Conservation (phyloP, 2,113 vertebrate genomes). For the Guaruba guarouba region DNA sequence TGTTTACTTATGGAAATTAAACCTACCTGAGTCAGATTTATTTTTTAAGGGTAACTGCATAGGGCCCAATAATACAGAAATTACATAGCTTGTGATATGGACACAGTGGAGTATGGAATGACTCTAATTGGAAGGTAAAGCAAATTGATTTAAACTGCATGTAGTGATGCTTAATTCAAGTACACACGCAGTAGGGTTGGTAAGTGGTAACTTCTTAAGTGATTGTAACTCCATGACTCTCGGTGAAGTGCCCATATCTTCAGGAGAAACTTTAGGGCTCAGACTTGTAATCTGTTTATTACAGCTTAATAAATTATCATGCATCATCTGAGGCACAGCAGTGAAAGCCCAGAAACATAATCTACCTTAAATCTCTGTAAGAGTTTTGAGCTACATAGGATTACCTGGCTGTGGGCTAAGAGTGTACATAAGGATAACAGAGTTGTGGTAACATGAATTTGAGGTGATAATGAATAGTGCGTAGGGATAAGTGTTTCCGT, state of each 20-base stretch:
- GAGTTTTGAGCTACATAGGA: not conserved
- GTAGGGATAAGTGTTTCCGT: not conserved
- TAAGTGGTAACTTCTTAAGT: not conserved
- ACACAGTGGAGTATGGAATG: not conserved
- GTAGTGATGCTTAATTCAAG: not conserved
- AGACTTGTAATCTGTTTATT: conserved; percentile 38
- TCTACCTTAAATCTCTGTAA: conserved; percentile 24
- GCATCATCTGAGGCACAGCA: not conserved
- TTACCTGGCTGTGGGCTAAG: not conserved
- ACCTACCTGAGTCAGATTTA: not conserved
- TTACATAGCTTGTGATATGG: not conserved
- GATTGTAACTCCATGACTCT: not conserved
- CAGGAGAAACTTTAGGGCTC: not conserved
- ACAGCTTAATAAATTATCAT: not conserved
- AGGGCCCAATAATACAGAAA: not conserved
- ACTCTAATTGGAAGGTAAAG: not conserved
- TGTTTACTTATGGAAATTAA: not conserved
- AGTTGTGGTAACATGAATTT: not conserved
- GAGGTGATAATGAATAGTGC: not conserved
- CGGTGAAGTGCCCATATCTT: not conserved
- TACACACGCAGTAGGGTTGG: not conserved
- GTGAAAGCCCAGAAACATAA: conserved; percentile 6
- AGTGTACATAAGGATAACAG: not conserved
- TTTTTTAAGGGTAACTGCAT: not conserved
- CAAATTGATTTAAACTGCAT: not conserved